Base-by-base conservation (phyloP, 1,140 invertebrate species). In the Lepidurus packardi region DNA sequence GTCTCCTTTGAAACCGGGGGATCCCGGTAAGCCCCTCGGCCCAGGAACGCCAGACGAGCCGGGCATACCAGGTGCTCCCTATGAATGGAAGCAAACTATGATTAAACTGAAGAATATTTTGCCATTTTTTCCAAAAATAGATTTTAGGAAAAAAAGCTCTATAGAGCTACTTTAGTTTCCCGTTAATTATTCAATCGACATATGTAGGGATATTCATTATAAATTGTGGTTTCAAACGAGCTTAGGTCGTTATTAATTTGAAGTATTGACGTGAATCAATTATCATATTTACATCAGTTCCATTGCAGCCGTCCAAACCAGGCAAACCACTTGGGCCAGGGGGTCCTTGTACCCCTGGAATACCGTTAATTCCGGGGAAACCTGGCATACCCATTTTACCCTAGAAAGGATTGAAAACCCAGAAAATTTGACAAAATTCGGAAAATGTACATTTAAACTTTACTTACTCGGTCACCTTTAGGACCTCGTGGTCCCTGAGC, bases 231-330 rank as follows among this genome's bases (percentile, higher is more conserved):
- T n/a, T n/a, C n/a, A n/a, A n/a, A n/a, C n/a, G n/a, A n/a, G n/a
- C n/a, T n/a, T n/a, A 65, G 4, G 7, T 65, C n/a, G 5, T 65
- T 65, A n/a, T 16, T 65, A n/a, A 65, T 7, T 9, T n/a, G 21
- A n/a, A 65, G 0, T 65, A 7, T 21, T 13, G 53, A 13, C 83
- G 82, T 84, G 74, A 25, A n/a, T 24, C 16, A 73, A 74, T 76
- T n/a, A 79, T 79, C 13, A 75, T n/a, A 21, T 90, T 89, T 88
- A 94, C 94, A 85, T 95, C 93, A 34, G 94, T 94, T 84, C 96
- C 96, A 83, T 98, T 97, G 83, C 95, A 98, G 9, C 96, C 96
- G 85, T 98, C 95, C 81, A 92, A 86, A 79, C 95, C 96, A 75
- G 91, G 89, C 73, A 90, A 85, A 80, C 94, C 94, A 73, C 91